These are phyloP conservation scores for Polymixis lichenea DNA, from an alignment of 2,888 invertebrate species.

Conservation along the genomic window DNA sequence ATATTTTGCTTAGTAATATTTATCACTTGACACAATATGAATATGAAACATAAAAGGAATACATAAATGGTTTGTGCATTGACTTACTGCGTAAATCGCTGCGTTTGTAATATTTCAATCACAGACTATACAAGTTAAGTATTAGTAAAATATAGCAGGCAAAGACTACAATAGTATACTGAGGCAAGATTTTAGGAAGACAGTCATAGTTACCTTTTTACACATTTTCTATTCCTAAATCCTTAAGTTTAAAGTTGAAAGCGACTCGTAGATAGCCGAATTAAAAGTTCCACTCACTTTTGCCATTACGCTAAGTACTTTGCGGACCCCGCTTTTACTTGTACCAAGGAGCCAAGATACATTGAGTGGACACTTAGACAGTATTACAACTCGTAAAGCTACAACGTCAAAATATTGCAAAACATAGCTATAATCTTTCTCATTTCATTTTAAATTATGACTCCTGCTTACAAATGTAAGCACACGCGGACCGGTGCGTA, in stretches of 20 bases:
- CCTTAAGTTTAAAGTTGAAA: not conserved
- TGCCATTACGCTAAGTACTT: not conserved
- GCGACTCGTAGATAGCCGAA: not conserved
- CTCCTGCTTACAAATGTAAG: conserved; percentile 36
- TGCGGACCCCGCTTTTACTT: not conserved
- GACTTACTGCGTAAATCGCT: too few relatives aligned
- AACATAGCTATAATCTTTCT: conserved; percentile 47
- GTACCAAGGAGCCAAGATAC: not conserved
- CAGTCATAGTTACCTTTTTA: not conserved
- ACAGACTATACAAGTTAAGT: not conserved
- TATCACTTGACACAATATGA: not conserved
- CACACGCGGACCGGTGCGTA: conserved; percentile 45
- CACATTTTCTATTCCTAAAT: not conserved
- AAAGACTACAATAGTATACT: too few relatives aligned
- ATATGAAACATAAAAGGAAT: not conserved
- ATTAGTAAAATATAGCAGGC: not conserved
- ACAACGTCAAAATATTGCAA: conserved; percentile 40
- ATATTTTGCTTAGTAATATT: not conserved
- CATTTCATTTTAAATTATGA: conserved; percentile 50
- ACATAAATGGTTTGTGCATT: too few relatives aligned
- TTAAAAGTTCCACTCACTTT: conserved; percentile 7
- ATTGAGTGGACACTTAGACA: conserved; percentile 4
- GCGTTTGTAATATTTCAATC: not conserved
- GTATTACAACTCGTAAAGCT: conserved; percentile 27
- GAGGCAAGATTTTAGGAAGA: not conserved